Evolutionary conservation across 37 sponge, comb jelly and placozoan genomes (phyloP).

Genomic region (Halisarca cf. caerulea): DNA sequence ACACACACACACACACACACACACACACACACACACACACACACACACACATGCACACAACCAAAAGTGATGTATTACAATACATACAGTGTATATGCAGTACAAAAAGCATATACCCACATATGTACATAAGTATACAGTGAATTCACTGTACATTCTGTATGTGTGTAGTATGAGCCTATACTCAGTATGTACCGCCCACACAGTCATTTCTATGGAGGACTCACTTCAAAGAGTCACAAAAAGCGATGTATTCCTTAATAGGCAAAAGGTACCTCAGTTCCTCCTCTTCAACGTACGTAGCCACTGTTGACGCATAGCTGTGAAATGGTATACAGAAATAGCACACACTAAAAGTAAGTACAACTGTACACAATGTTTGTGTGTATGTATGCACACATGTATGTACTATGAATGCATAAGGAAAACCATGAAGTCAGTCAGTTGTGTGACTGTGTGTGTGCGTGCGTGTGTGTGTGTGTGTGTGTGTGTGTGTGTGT

Average conservation of each 20-base stretch:
- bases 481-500: too few species aligned
- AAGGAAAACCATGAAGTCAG: neutral
- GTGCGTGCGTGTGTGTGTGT: too few species aligned
- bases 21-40: too few species aligned
- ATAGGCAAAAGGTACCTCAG: conserved; percentile 57
- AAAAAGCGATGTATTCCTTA: conserved; percentile 75
- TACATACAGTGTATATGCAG: too few species aligned
- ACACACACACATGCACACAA: too few species aligned
- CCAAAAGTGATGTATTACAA: too few species aligned
- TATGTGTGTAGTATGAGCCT: neutral
- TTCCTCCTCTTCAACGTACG: conserved; percentile 72
- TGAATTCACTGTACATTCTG: neutral
- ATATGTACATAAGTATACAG: neutral
- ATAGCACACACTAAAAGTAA: neutral
- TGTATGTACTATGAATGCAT: neutral
- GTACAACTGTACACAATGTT: too few species aligned
- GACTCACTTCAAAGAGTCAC: conserved; percentile 66
- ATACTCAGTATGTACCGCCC: neutral
- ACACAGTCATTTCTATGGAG: neutral
- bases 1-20: too few species aligned
- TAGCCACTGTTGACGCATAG: conserved; percentile 61
- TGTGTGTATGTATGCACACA: too few species aligned
- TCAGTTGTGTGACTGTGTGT: too few species aligned
- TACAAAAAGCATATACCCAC: too few species aligned
- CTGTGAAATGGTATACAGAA: conserved; percentile 20